Base-by-base conservation (phyloP, 2,888 invertebrate species). In the Calameuta pallipes region DNA sequence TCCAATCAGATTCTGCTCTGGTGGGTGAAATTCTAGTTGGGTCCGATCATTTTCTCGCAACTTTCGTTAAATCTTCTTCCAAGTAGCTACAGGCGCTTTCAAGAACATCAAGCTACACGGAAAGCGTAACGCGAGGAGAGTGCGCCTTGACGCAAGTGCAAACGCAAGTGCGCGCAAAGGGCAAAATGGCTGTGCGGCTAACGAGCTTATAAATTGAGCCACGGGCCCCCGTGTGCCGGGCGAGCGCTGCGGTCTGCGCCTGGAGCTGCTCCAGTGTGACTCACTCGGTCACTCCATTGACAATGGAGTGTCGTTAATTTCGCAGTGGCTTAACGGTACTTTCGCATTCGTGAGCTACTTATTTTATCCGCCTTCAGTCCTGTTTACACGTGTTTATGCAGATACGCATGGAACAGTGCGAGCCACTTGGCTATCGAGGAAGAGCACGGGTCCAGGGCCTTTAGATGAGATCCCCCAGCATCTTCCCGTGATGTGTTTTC, bases 121-220 rank as follows among this genome's bases (percentile, higher is more conserved):
- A 23, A 37, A 1, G 37, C 37, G 15, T 15, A 13, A 37, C 37
- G 37, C 0, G 23, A 23, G 9, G 2, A 23, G 9, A 56, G 9
- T 56, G 56, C 56, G 56, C 56, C 23, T 56, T 56, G 56, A 23
- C 9, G 56, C 56, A 56, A 41, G 15, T 41, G 41, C 41, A 15
- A 41, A 15, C 15, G 15, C 1, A 31, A 33, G 33, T 56, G 56
- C 56, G 56, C 56, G 56, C 23, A 23, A 56, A 56, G 56, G 81
- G 82, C 83, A 84, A 83, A 82, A 85, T 85, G 81, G 85, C 80
- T 82, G 82, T 79, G 83, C 87, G 86, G 87, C 86, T 90, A 90
- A 90, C 88, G 89, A 90, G 90, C 85, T 86, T 83, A 85, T 90
- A 90, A 90, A 90, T 91, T 91, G 90, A 87, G 83, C 86, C 35